These are phyloP conservation scores for Atherinosoma microstoma DNA, from an alignment of 2,797 vertebrate genomes.

Conservation along the genomic window DNA sequence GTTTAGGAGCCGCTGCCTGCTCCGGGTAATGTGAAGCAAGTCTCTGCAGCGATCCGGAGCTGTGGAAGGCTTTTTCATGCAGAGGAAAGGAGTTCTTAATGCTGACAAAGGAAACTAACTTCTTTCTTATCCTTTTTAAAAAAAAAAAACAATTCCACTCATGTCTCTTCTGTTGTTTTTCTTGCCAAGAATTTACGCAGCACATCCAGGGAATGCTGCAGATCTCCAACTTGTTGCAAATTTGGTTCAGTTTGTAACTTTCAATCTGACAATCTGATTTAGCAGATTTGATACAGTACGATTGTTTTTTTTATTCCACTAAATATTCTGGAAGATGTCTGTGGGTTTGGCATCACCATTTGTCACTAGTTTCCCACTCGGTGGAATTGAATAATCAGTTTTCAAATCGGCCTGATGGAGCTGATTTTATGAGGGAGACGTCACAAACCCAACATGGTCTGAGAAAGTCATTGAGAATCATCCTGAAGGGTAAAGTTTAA, in stretches of 20 bases:
- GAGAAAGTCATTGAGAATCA: background rate
- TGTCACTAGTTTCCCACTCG: background rate
- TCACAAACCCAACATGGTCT: background rate
- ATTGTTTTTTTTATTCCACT: too few relatives aligned
- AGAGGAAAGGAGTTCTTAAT: background rate
- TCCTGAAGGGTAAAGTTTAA: background rate
- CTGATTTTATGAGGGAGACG: background rate
- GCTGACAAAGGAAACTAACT: slow-evolving; percentile 30
- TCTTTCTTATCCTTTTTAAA: background rate
- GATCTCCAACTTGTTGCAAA: background rate
- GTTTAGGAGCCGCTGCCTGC: slow-evolving; percentile 9
- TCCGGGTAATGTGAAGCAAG: slow-evolving; percentile 22
- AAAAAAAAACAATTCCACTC: slow-evolving; percentile 11
- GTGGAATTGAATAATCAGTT: background rate
- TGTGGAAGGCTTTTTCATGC: background rate
- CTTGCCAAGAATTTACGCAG: slow-evolving; percentile 23
- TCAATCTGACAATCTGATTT: background rate
- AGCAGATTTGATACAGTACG: background rate
- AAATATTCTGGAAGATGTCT: background rate
- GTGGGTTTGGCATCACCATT: background rate
- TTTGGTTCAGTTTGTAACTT: background rate
- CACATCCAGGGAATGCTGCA: slow-evolving; percentile 32
- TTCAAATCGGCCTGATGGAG: background rate
- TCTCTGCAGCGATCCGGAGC: slow-evolving; percentile 9
- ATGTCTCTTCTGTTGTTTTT: slow-evolving; percentile 32